A percentile compares a stretch with the other conserved stretches of the same genome.
Conservation (phyloP, 2,797 vertebrate genomes). For the Carcharodon carcharias region DNA sequence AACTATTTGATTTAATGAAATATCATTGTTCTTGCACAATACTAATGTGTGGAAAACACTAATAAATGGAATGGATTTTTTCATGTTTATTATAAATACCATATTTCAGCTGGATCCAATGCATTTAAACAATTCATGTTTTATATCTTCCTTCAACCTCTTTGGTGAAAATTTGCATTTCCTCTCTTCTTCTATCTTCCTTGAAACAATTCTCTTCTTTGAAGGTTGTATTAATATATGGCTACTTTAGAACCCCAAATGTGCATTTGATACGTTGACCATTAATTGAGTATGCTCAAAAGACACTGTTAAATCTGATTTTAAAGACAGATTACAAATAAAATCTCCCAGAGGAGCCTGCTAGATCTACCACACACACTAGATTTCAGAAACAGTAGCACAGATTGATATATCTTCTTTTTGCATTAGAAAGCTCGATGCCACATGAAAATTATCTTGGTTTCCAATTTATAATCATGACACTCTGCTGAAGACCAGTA, state of each 20-base stretch:
- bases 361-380: not conserved
- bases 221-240: no score
- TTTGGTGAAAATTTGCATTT: not conserved
- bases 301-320: not conserved
- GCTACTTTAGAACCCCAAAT: not conserved
- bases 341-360: not conserved
- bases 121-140: not conserved
- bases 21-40: not conserved
- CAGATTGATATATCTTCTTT: not conserved
- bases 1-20: not conserved
- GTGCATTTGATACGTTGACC: not conserved
- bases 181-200: not conserved
- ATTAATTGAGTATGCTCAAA: not conserved
- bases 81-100: not conserved
- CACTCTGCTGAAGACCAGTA: not conserved
- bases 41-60: not conserved
- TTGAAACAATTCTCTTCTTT: not conserved
- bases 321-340: not conserved
- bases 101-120: not conserved
- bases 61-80: not conserved
- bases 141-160: not conserved
- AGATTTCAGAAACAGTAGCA: not conserved
- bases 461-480: not conserved
- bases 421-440: not conserved
- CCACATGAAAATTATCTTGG: not conserved